Conservation (phyloP, 2,888 invertebrate genomes). For the Adineta ricciae region DNA sequence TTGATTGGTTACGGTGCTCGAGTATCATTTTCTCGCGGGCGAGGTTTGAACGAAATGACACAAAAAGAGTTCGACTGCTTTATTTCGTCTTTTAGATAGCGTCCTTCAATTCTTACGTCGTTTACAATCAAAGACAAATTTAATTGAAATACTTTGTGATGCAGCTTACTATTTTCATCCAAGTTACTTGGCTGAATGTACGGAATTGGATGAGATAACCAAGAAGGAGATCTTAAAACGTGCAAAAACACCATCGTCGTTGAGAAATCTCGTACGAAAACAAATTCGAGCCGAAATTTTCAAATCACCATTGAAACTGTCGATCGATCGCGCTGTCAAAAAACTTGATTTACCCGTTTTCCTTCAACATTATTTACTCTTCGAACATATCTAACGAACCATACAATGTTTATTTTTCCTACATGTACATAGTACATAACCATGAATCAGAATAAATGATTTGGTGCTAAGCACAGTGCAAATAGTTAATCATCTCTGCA, state of each 20-base stretch:
- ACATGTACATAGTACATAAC: neutral
- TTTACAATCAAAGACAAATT: constrained; percentile 53
- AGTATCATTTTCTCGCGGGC: constrained; percentile 45
- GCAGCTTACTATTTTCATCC: constrained; percentile 68
- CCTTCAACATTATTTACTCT: neutral
- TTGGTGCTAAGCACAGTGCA: neutral
- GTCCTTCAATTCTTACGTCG: constrained; percentile 69
- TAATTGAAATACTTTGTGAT: constrained; percentile 60
- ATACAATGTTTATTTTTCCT: neutral
- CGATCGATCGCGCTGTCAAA: neutral
- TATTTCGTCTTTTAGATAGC: constrained; percentile 42
- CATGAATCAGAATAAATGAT: neutral
- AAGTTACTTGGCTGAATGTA: constrained; percentile 67
- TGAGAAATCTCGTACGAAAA: constrained; percentile 38
- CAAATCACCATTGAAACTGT: neutral
- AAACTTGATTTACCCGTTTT: neutral
- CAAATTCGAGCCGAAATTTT: neutral
- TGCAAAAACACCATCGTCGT: constrained; percentile 37
- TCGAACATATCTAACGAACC: neutral
- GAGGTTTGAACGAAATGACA: constrained; percentile 52
- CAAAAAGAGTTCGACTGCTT: constrained; percentile 60
- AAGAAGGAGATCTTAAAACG: constrained; percentile 58
- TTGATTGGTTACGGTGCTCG: constrained; percentile 66
- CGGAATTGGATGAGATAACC: constrained; percentile 59
- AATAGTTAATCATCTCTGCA: too few species aligned